phyloP scores from a whole-genome alignment of 2,797 vertebrate genomes.

The Dermochelys coriacea region DNA sequence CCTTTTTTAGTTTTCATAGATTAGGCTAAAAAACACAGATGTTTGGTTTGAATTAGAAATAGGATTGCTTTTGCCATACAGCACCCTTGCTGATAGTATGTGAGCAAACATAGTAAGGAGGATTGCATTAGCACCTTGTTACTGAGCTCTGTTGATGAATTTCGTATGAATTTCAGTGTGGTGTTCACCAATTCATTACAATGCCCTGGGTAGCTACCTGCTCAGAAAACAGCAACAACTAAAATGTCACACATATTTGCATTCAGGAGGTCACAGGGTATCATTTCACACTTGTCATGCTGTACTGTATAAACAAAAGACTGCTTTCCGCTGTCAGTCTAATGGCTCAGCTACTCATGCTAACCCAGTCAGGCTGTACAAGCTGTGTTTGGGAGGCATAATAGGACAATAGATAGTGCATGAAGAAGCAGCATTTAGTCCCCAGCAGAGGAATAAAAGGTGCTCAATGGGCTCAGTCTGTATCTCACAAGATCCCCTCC shows the following conservation, averaged over 20 bases:
- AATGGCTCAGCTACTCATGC: background rate
- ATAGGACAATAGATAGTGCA: background rate
- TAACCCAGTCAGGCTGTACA: background rate
- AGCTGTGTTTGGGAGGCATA: slow-evolving; percentile 15
- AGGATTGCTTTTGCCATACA: slow-evolving; percentile 42
- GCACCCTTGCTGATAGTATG: slow-evolving; percentile 17
- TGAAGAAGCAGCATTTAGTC: background rate
- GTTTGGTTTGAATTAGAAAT: slow-evolving; percentile 13
- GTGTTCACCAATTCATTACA: slow-evolving; percentile 71
- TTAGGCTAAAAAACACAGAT: slow-evolving; percentile 54
- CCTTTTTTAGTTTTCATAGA: slow-evolving; percentile 56
- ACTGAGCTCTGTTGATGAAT: slow-evolving; percentile 57
- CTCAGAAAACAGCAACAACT: slow-evolving; percentile 64
- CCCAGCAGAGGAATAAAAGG: slow-evolving; percentile 20
- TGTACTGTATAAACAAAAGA: slow-evolving; percentile 71
- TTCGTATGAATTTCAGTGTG: slow-evolving; percentile 31
- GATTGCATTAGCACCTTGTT: slow-evolving; percentile 37
- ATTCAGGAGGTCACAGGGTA: slow-evolving; percentile 64
- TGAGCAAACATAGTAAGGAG: slow-evolving; percentile 63
- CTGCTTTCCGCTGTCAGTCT: slow-evolving; percentile 26
- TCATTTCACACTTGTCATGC: slow-evolving; percentile 54
- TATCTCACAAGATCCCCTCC: background rate
- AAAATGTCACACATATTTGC: slow-evolving; percentile 73
- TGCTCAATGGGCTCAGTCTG: background rate
- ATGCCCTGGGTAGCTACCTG: slow-evolving; percentile 59